Evolutionary conservation across 1,140 invertebrate genomes (phyloP).

Genomic region (Hycleus phaleratus): DNA sequence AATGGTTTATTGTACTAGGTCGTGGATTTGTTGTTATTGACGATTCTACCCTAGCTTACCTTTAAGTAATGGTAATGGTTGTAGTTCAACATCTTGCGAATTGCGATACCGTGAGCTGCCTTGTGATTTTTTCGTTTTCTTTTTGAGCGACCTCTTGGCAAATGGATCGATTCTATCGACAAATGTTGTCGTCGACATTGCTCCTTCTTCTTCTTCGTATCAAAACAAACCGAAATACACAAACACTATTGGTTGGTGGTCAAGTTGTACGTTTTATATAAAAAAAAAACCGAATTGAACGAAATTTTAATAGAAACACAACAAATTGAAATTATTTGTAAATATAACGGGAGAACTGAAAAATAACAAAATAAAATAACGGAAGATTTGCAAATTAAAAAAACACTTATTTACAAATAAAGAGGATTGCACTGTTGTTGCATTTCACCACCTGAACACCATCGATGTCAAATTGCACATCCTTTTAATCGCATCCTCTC

Average conservation of each 20-base stretch:
- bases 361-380: neutral
- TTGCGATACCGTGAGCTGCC: constrained; percentile 84
- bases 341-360: no score
- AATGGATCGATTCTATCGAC: constrained; percentile 93
- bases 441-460: constrained; percentile 30
- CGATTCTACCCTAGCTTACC: constrained; percentile 47
- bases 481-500: constrained; percentile 30
- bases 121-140: constrained; percentile 88
- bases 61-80: constrained; percentile 79
- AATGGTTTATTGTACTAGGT: no score
- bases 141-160: constrained; percentile 84
- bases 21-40: no score
- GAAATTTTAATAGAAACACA: no score
- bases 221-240: no score
- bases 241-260: no score
- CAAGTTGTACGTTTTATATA: no score
- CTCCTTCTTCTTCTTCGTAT: neutral
- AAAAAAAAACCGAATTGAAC: no score
- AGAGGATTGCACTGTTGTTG: constrained; percentile 1
- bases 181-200: constrained; percentile 76
- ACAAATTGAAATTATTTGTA: no score
- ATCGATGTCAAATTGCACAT: constrained; percentile 29
- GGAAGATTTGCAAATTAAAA: neutral
- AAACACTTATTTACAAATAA: neutral
- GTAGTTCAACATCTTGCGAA: constrained; percentile 81